Percentiles rank a stretch among this genome's conserved stretches.
Evolutionary conservation across 2,888 invertebrate genomes (phyloP).

Genomic region (Prostheceraeus crozeri): DNA sequence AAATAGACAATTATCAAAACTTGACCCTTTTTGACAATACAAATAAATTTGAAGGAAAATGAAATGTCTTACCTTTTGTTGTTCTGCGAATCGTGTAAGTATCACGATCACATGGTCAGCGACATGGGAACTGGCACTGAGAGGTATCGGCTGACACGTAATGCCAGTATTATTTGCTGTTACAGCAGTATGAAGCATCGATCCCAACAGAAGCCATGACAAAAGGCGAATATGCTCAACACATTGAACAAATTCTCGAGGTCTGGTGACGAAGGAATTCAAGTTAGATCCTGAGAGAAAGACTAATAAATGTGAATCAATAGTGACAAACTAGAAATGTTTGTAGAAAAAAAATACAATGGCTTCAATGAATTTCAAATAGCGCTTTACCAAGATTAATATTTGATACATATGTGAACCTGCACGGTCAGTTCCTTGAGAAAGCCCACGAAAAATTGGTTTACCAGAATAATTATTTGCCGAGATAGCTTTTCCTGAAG

Average conservation of each 20-base stretch:
- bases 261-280: no score
- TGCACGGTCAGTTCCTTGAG: no score
- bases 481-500: no score
- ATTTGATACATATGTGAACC: no score
- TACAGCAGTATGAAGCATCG: slow-evolving; percentile 70
- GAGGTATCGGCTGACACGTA: slow-evolving; percentile 74
- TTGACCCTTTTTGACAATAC: background rate
- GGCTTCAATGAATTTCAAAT: no score
- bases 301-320: background rate
- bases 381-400: no score
- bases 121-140: slow-evolving; percentile 88
- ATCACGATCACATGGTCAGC: slow-evolving; percentile 95
- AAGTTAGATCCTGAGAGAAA: background rate
- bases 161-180: slow-evolving; percentile 59
- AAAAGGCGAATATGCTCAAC: slow-evolving; percentile 83
- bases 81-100: slow-evolving; percentile 90
- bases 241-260: slow-evolving; percentile 82
- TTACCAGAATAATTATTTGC: no score
- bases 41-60: background rate
- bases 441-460: no score
- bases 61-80: slow-evolving; percentile 66
- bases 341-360: slow-evolving; percentile 27
- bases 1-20: background rate
- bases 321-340: background rate
- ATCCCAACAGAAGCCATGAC: slow-evolving; percentile 89